A percentile compares a stretch with the other conserved stretches of the same genome.
phyloP scores from a whole-genome alignment of 37 sponge, comb jelly and placozoan genomes.

The Axinella damicornis region DNA sequence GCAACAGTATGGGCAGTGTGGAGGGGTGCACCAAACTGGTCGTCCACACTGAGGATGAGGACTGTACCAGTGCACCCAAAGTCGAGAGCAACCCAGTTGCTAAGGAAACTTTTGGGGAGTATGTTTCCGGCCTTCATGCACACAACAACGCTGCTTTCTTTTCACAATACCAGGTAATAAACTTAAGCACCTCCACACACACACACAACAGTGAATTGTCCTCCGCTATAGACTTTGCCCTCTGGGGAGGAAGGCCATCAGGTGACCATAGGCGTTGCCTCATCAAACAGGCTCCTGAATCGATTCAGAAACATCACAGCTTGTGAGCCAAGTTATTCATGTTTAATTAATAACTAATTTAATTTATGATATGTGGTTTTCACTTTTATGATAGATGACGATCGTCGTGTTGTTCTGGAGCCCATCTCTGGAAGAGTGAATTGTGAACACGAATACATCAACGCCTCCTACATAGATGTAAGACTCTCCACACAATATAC shows the following conservation, averaged over 20 bases:
- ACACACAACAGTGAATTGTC: background rate
- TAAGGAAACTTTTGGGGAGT: constrained; percentile 26
- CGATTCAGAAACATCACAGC: constrained; percentile 52
- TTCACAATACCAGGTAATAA: constrained; percentile 29
- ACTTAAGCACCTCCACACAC: too few relatives aligned
- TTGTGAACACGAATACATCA: constrained; percentile 52
- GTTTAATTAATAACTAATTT: background rate
- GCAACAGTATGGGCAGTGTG: constrained; percentile 35
- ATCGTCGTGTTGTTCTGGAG: constrained; percentile 29
- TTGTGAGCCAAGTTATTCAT: constrained; percentile 25
- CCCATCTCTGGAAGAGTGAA: constrained; percentile 16
- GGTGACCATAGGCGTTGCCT: background rate
- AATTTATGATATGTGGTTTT: background rate
- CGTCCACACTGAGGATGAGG: constrained; percentile 14
- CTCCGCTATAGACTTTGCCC: constrained; percentile 1
- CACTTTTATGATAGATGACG: constrained; percentile 54
- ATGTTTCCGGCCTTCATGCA: constrained; percentile 26
- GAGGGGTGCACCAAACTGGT: constrained; percentile 39
- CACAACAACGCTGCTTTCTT: constrained; percentile 16
- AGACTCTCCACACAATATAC: background rate
- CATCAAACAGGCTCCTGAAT: constrained; percentile 31
- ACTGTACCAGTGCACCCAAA: background rate
- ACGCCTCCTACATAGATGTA: constrained; percentile 72
- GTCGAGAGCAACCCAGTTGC: constrained; percentile 5
- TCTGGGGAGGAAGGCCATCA: constrained; percentile 23